phyloP scores from a whole-genome alignment of 2,797 vertebrate species.

The Hydrophis major region DNA sequence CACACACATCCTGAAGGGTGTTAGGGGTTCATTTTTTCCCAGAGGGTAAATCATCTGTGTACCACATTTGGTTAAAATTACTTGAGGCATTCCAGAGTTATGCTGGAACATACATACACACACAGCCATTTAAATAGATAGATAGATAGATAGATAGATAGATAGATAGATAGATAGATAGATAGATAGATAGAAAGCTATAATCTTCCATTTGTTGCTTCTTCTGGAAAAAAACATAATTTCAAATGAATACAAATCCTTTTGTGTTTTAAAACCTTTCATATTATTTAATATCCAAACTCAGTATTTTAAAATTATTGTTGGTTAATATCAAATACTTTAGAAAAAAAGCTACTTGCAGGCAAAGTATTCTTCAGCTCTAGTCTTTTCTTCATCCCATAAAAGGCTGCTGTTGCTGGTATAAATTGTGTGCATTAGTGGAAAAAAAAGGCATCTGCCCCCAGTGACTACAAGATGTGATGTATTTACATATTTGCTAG shows the following conservation, averaged over 20 bases:
- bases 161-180: no score
- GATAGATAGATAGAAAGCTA: neutral
- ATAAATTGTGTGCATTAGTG: conserved; percentile 60
- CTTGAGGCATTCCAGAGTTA: no score
- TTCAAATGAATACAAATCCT: conserved; percentile 12
- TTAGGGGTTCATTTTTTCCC: no score
- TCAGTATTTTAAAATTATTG: neutral
- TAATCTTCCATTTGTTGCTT: neutral
- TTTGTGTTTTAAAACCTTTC: conserved; percentile 18
- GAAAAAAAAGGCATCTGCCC: conserved; percentile 63
- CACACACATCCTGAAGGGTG: no score
- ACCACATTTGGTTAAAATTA: no score
- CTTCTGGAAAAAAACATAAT: neutral
- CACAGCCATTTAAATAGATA: no score
- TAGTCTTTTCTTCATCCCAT: conserved; percentile 32
- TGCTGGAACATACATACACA: no score
- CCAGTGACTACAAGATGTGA: conserved; percentile 60
- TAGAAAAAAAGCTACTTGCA: conserved; percentile 37
- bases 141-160: no score
- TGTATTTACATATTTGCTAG: conserved; percentile 69
- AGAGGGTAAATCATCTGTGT: no score
- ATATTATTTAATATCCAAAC: neutral
- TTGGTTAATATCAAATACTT: neutral
- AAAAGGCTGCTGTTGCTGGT: conserved; percentile 48
- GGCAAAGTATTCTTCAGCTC: conserved; percentile 10